Evolutionary conservation across 2,113 vertebrate genomes (phyloP).

Genomic region (Pimephales promelas): DNA sequence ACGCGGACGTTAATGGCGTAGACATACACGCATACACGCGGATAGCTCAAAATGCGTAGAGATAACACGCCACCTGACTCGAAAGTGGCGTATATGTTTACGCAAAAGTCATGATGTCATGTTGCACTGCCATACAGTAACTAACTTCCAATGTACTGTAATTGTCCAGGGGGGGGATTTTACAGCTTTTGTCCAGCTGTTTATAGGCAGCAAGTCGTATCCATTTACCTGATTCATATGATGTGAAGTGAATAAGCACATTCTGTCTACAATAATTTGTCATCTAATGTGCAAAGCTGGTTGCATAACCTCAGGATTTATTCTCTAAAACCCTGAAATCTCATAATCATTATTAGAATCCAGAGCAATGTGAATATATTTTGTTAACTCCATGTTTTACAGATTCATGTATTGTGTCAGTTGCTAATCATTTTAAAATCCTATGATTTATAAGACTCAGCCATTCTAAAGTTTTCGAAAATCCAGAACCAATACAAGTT

Average conservation of each 20-base stretch:
- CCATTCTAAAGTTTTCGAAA: background rate
- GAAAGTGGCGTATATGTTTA: too few species aligned
- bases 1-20: too few species aligned
- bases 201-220: background rate
- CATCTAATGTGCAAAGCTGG: constrained; percentile 1
- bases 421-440: constrained; percentile 24
- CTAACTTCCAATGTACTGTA: background rate
- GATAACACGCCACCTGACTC: too few species aligned
- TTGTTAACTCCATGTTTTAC: constrained; percentile 25
- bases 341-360: constrained; percentile 22
- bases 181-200: background rate
- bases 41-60: too few species aligned
- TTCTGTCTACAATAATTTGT: background rate
- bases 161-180: background rate
- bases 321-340: constrained; percentile 9
- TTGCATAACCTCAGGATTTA: constrained; percentile 18
- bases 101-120: too few species aligned
- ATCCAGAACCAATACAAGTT: constrained; percentile 4
- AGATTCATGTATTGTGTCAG: constrained; percentile 16
- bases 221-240: background rate
- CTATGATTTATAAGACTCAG: constrained; percentile 7
- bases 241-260: background rate
- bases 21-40: too few species aligned
- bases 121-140: background rate
- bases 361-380: constrained; percentile 22